Conservation (phyloP, 1,140 invertebrate species). For the Anastrepha obliqua region DNA sequence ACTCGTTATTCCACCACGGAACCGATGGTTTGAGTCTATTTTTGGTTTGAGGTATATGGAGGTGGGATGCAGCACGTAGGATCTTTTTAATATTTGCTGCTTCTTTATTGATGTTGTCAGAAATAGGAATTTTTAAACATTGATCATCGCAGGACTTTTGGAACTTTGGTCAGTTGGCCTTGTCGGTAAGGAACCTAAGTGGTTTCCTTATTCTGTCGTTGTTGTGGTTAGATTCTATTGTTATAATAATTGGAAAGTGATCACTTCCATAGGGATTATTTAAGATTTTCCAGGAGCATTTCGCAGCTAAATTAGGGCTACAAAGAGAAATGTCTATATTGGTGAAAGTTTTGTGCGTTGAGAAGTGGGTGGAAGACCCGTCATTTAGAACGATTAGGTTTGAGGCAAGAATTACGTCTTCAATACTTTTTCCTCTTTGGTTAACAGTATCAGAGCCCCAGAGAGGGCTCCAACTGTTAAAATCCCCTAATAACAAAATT, state of each 20-base stretch:
- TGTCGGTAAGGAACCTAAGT: background rate
- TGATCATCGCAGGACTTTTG: background rate
- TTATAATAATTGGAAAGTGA: constrained; percentile 22
- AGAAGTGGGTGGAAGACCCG: constrained; percentile 13
- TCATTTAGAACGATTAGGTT: constrained; percentile 33
- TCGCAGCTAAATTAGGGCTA: background rate
- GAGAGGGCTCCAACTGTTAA: constrained; percentile 37
- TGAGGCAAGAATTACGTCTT: background rate
- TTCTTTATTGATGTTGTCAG: background rate
- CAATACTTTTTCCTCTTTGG: constrained; percentile 13
- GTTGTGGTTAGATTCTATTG: constrained; percentile 4
- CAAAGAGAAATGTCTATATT: constrained; percentile 20
- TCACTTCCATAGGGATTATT: constrained; percentile 41
- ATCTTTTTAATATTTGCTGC: background rate
- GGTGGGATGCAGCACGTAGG: background rate
- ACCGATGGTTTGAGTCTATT: too few species aligned
- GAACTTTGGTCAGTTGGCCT: background rate
- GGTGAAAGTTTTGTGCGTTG: constrained; percentile 12
- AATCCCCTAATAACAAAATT: constrained; percentile 17
- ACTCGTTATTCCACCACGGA: too few species aligned
- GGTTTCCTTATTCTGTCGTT: background rate
- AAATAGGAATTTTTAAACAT: background rate
- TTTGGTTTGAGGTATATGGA: background rate
- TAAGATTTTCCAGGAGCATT: constrained; percentile 23
- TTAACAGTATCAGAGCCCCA: constrained; percentile 17